These are phyloP conservation scores for Pantala flavescens DNA, from an alignment of 1,140 invertebrate genomes.

Conservation along the genomic window DNA sequence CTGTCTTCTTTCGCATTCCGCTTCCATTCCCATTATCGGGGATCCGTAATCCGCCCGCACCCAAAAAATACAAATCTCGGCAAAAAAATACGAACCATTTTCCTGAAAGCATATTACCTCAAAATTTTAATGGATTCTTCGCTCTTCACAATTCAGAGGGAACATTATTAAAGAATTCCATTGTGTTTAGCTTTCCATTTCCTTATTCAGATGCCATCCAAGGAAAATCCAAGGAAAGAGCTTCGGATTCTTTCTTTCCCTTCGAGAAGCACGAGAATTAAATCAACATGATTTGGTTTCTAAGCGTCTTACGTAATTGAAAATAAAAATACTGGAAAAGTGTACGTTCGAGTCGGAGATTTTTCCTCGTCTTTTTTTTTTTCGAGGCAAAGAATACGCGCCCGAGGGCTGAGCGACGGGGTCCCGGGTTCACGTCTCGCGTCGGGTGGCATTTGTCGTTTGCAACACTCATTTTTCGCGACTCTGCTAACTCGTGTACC, in stretches of 20 bases:
- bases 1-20: background rate
- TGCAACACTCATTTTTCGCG: background rate
- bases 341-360: too few relatives aligned
- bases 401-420: background rate
- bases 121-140: background rate
- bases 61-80: background rate
- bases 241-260: background rate
- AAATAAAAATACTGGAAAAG: background rate
- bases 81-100: background rate
- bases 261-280: background rate
- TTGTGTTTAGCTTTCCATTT: background rate
- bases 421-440: background rate
- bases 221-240: background rate
- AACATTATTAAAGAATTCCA: conserved; percentile 11
- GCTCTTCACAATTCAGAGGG: background rate
- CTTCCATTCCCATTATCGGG: background rate
- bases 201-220: conserved; percentile 9
- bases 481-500: too few relatives aligned
- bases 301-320: conserved; percentile 10
- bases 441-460: background rate
- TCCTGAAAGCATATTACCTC: conserved; percentile 6
- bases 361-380: too few relatives aligned
- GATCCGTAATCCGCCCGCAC: background rate
- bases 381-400: too few relatives aligned
- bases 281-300: background rate